A percentile compares a stretch with the other conserved stretches of the same genome.
These are phyloP conservation scores for Porites cylindrica DNA, from an alignment of 92 coral and sea anemone genomes.

Conservation along the genomic window DNA sequence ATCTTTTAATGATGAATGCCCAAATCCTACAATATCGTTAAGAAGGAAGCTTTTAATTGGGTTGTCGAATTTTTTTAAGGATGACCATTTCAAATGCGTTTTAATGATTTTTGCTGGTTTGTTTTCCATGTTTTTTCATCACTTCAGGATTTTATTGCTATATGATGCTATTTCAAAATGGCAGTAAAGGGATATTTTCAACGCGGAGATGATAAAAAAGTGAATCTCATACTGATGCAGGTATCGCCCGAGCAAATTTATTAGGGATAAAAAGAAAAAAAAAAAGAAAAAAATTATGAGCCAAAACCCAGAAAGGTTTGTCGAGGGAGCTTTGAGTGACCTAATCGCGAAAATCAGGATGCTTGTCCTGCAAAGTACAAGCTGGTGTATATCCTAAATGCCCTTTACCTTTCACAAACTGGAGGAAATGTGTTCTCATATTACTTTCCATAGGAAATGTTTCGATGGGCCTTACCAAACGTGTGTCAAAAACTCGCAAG, in stretches of 20 bases:
- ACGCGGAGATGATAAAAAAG: not conserved
- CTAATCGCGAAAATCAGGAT: not conserved
- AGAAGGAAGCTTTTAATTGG: too few species aligned
- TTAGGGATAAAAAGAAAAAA: not conserved
- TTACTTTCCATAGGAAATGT: too few species aligned
- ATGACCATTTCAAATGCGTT: not conserved
- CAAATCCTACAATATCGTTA: too few species aligned
- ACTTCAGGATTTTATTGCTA: not conserved
- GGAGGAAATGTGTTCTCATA: too few species aligned
- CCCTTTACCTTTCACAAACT: too few species aligned
- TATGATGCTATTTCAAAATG: too few species aligned
- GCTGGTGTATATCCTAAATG: too few species aligned
- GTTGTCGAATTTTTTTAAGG: not conserved
- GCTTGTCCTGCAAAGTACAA: not conserved
- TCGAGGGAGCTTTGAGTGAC: not conserved
- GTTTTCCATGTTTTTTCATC: not conserved
- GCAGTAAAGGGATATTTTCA: not conserved
- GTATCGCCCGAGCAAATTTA: not conserved
- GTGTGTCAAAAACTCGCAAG: too few species aligned
- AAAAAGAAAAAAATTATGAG: not conserved
- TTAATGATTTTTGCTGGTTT: not conserved
- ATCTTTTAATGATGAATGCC: too few species aligned
- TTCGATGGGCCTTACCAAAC: too few species aligned
- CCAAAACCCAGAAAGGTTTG: not conserved
- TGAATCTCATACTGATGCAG: not conserved